Evolutionary conservation across 2,113 vertebrate genomes (phyloP), one percentile per base, ranked within the genome.

Genomic region (Fulmarus glacialis): DNA sequence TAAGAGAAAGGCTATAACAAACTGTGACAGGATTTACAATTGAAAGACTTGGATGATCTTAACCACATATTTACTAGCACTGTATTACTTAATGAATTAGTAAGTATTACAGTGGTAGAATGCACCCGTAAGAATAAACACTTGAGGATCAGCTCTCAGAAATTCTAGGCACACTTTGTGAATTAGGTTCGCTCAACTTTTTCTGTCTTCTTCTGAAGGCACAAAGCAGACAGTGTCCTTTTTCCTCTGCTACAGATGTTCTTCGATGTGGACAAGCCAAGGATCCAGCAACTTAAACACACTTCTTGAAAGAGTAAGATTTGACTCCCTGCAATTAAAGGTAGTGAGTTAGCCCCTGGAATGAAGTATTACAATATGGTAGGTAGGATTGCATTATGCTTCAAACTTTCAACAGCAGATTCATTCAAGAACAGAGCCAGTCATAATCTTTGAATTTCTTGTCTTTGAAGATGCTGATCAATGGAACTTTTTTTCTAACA

Each of bases 401-500:
- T 95, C 79, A 50, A 58, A 73, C 26, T 56, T 86, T 59, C 48
- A 81, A 32, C 43, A 56, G 75, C 63, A 88, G 8, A 73, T 88
- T 89, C 15, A 73, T 86, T 79, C 48, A 94, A 72, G 42, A 82
- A 58, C 15, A 75, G 62, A 90, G 52, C 22, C 36, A 50, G 43
- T 53, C 15, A 63, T 63, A 48, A 68, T 70, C 53, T 88, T 95
- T 79, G 15, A 90, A 75, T 97, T 86, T 86, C 50, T 64, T 83
- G 50, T 38, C 82, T 95, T 96, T 95, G 74, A 96, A 94, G 63
- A 79, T 32, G 42, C 4, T 82, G 64, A 88, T 89, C 47, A 95
- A 43, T 86, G 40, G 26, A 79, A 56, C 7, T 43, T 78, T 83
- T 72, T 81, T 80, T 9, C 50, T 81, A 47, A 70, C 48, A 78